Conservation (phyloP, 2,113 vertebrate genomes). For the Mesembrinibis cayennensis region DNA sequence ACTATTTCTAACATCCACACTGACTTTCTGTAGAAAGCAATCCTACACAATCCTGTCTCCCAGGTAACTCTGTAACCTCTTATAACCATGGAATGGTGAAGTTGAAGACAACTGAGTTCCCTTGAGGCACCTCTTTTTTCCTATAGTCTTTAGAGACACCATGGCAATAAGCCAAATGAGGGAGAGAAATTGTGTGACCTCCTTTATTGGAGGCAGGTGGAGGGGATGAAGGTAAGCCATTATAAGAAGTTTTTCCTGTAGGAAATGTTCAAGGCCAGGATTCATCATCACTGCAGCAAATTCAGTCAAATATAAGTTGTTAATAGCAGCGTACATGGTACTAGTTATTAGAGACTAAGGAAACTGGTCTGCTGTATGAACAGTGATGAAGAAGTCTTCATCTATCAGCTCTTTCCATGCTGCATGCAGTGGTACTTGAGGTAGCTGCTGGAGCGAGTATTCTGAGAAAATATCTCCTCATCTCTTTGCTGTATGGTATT, state of each 20-base stretch:
- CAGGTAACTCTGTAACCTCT: not conserved
- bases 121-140: not conserved
- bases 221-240: not conserved
- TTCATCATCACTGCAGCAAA: not conserved
- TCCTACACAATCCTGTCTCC: not conserved
- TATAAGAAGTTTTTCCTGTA: not conserved
- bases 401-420: not conserved
- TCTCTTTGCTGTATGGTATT: not conserved
- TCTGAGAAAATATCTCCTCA: not conserved
- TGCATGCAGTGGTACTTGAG: not conserved
- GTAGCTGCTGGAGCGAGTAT: not conserved
- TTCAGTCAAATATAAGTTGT: not conserved
- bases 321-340: not conserved
- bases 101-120: not conserved
- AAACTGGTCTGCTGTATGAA: not conserved
- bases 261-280: not conserved
- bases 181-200: not conserved
- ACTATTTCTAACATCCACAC: not conserved
- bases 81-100: not conserved
- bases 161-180: not conserved
- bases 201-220: not conserved
- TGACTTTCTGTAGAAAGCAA: not conserved
- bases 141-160: not conserved
- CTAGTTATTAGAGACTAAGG: not conserved
- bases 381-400: fast-evolving